Conservation (phyloP, 2,797 vertebrate genomes). For the Chaunax sp. region DNA sequence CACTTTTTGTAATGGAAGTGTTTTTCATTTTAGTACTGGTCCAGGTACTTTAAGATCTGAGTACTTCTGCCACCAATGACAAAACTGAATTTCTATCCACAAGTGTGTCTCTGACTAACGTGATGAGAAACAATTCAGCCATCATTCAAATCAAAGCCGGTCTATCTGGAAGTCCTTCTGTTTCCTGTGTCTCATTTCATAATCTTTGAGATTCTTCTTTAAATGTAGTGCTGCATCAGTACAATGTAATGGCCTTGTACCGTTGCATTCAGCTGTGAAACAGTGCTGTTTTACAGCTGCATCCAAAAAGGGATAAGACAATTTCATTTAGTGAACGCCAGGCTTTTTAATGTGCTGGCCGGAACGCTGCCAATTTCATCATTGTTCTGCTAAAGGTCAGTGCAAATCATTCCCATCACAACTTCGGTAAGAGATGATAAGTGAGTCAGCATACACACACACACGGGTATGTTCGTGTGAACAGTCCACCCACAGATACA, state of each 20-base stretch:
- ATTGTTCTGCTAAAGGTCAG: conserved; percentile 71
- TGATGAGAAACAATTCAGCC: conserved; percentile 4
- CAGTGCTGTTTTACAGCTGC: conserved; percentile 53
- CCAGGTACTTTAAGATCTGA: neutral
- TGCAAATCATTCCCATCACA: conserved; percentile 61
- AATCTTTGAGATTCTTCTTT: conserved; percentile 5
- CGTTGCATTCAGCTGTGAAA: conserved; percentile 48
- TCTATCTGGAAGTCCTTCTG: conserved; percentile 2
- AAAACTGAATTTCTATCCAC: conserved; percentile 16
- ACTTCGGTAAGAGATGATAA: conserved; percentile 51
- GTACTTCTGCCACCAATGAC: neutral
- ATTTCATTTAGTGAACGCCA: conserved; percentile 61
- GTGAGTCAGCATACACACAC: conserved; percentile 45
- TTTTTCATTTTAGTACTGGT: neutral
- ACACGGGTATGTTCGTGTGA: conserved; percentile 1
- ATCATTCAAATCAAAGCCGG: conserved; percentile 15
- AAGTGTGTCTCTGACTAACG: conserved; percentile 1
- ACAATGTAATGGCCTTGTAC: conserved; percentile 6
- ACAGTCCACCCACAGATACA: conserved; percentile 17
- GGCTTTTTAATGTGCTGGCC: conserved; percentile 61
- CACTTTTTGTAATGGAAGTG: neutral
- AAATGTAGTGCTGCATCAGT: conserved; percentile 15
- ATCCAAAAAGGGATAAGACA: conserved; percentile 68
- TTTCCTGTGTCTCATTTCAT: conserved; percentile 26
- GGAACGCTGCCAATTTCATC: conserved; percentile 60